Evolutionary conservation across 2,888 invertebrate species (phyloP).

Genomic region (Andricus quercusramuli): DNA sequence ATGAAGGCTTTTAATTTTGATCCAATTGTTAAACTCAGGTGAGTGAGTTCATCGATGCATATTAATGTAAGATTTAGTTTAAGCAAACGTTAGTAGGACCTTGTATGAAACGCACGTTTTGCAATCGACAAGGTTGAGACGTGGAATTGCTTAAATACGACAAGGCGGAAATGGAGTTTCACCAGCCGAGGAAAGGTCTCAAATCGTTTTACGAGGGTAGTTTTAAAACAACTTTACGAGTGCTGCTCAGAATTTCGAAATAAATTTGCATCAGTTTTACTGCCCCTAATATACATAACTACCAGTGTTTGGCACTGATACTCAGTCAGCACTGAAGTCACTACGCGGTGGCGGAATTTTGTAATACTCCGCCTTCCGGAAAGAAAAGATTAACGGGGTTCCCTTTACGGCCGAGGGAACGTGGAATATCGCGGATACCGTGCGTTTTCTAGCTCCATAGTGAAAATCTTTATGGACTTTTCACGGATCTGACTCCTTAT

Average conservation of each 20-base stretch:
- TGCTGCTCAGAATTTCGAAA: constrained; percentile 71
- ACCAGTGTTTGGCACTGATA: constrained; percentile 75
- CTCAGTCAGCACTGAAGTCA: constrained; percentile 54
- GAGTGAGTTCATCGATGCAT: background rate
- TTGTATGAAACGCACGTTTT: constrained; percentile 46
- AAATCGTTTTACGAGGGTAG: constrained; percentile 75
- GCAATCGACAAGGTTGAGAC: constrained; percentile 54
- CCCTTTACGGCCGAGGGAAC: constrained; percentile 55
- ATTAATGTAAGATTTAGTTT: background rate
- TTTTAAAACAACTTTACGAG: constrained; percentile 74
- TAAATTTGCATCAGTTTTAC: constrained; percentile 77
- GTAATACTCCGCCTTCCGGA: constrained; percentile 55
- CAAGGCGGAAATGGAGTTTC: constrained; percentile 60
- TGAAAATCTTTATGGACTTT: constrained; percentile 56
- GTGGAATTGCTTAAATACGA: constrained; percentile 62
- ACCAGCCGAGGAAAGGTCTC: constrained; percentile 63
- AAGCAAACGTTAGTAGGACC: background rate
- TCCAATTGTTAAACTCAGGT: no score
- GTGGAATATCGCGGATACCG: constrained; percentile 62
- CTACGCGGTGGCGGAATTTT: constrained; percentile 53
- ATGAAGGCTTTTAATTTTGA: no score
- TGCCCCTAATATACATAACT: constrained; percentile 74
- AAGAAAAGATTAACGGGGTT: constrained; percentile 61
- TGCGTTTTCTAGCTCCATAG: constrained; percentile 55
- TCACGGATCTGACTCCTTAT: constrained; percentile 52